A percentile compares a stretch with the other conserved stretches of the same genome.
Evolutionary conservation across 64 coral and sea anemone genomes (phyloP).

Genomic region (Dendrophyllia cribrosa): DNA sequence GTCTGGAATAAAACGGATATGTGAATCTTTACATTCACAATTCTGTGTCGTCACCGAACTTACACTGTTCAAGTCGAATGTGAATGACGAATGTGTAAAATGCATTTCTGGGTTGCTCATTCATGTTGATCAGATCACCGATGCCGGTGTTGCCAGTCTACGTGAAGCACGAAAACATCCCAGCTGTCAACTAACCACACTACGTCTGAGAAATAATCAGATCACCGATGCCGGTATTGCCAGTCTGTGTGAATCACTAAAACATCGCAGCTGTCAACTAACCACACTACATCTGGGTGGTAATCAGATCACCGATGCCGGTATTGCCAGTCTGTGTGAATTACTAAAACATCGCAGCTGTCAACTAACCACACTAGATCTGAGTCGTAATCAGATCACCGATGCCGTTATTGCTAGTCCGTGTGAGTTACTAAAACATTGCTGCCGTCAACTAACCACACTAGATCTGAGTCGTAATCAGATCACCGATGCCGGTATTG

Average conservation of each 20-base stretch:
- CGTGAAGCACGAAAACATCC: background rate
- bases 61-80: background rate
- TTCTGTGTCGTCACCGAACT: background rate
- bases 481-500: background rate
- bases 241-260: background rate
- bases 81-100: background rate
- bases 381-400: background rate
- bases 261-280: background rate
- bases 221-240: slow-evolving; percentile 13
- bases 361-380: background rate
- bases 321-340: background rate
- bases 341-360: background rate
- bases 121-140: background rate
- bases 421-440: background rate
- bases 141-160: background rate
- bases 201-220: background rate
- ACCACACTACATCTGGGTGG: background rate
- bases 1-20: background rate
- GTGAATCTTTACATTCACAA: background rate
- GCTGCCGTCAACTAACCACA: background rate
- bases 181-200: slow-evolving; percentile 6
- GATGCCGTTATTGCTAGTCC: background rate
- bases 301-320: background rate
- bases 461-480: background rate
- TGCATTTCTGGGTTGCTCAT: background rate